phyloP scores from a whole-genome alignment of 2,888 invertebrate genomes.

The Deladenus siricidicola region DNA sequence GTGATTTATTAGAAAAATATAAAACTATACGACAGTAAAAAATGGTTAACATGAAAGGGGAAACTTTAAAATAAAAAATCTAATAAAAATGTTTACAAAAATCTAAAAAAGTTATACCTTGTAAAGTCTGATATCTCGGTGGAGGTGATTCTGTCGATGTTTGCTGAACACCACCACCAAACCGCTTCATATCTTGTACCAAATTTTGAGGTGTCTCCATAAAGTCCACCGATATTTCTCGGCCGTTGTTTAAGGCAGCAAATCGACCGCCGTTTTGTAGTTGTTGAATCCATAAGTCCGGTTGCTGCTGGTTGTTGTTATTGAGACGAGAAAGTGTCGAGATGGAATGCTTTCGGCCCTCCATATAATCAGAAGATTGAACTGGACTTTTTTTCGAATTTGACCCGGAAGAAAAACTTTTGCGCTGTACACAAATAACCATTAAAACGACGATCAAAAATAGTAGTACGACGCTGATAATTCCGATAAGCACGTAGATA shows the following conservation, averaged over 20 bases:
- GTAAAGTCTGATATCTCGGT: conserved; percentile 45
- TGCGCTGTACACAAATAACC: conserved; percentile 22
- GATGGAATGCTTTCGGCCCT: conserved; percentile 26
- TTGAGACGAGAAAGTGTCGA: conserved; percentile 3
- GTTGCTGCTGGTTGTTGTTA: conserved; percentile 6
- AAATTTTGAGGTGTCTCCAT: conserved; percentile 1
- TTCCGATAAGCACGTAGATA: conserved; percentile 24
- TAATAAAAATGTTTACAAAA: neutral
- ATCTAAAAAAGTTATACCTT: conserved; percentile 32
- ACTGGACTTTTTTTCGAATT: neutral
- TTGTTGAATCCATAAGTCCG: conserved; percentile 28
- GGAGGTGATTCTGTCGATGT: conserved; percentile 40
- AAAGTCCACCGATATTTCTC: conserved; percentile 20
- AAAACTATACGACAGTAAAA: no score
- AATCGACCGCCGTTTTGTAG: conserved; percentile 15
- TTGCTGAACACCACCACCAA: conserved; percentile 16
- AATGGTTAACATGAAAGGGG: no score
- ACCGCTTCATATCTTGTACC: conserved; percentile 29
- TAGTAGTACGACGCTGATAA: conserved; percentile 32
- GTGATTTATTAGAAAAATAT: no score
- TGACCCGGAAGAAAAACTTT: neutral
- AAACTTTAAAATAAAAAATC: no score
- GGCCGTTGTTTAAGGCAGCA: neutral
- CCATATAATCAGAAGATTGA: conserved; percentile 15
- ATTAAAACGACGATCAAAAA: conserved; percentile 30